Evolutionary conservation across 2,888 invertebrate genomes (phyloP).

Genomic region (Apomyelois bistriatella): DNA sequence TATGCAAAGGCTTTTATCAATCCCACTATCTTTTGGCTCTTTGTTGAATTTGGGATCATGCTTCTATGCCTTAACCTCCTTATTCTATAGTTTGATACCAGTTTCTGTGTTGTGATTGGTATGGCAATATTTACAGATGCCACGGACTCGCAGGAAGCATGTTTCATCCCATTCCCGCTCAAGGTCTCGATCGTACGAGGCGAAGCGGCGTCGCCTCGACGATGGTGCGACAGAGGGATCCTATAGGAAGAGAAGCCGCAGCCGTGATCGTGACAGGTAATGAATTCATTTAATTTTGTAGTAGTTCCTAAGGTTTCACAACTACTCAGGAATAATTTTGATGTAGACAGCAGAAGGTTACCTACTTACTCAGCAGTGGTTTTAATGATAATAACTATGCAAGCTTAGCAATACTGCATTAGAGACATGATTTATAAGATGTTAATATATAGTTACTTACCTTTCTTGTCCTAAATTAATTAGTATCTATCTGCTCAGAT

Average conservation of each 20-base stretch:
- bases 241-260: constrained; percentile 69
- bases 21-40: neutral
- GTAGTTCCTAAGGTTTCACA: neutral
- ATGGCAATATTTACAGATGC: constrained; percentile 82
- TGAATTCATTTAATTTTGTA: neutral
- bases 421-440: no score
- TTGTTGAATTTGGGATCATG: neutral
- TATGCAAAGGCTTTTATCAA: neutral
- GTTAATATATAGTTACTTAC: no score
- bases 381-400: no score
- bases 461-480: no score
- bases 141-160: constrained; percentile 89
- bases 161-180: constrained; percentile 83
- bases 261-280: constrained; percentile 82
- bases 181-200: constrained; percentile 79
- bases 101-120: neutral
- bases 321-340: no score
- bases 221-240: constrained; percentile 65
- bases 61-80: neutral
- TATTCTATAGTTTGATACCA: neutral
- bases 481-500: no score
- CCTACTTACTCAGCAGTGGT: no score
- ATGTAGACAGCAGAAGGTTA: no score
- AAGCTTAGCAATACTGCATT: no score
- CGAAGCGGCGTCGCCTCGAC: constrained; percentile 87